phyloP scores from a whole-genome alignment of 2,888 invertebrate species.

The Acronicta psi region DNA sequence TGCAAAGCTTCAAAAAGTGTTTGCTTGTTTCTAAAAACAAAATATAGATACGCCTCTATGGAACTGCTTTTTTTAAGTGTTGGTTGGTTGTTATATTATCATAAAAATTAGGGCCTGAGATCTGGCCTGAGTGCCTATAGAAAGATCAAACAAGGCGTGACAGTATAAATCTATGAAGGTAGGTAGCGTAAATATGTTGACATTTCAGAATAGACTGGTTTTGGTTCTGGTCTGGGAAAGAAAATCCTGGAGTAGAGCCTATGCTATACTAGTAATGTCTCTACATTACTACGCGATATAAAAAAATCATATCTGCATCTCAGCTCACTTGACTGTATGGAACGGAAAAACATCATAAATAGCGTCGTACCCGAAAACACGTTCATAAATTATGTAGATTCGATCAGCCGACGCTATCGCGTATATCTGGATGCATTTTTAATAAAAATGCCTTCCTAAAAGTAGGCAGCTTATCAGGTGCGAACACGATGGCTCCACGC shows the following conservation, averaged over 20 bases:
- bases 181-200: no score
- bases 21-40: background rate
- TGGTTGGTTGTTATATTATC: conserved; percentile 16
- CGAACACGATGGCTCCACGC: conserved; percentile 35
- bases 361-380: background rate
- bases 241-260: no score
- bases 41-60: background rate
- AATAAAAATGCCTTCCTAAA: conserved; percentile 49
- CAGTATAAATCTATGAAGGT: no score
- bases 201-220: no score
- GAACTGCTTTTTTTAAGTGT: background rate
- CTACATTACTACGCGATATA: no score
- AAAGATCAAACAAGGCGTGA: no score
- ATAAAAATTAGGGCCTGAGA: no score
- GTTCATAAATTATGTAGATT: background rate
- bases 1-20: conserved; percentile 19
- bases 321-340: no score
- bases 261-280: no score
- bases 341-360: background rate
- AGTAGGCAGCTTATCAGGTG: conserved; percentile 39
- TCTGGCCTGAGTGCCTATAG: no score
- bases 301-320: no score
- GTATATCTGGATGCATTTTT: conserved; percentile 48
- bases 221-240: no score
- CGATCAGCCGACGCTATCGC: conserved; percentile 31